Conservation (phyloP, 2,113 vertebrate genomes). For the Solea senegalensis region DNA sequence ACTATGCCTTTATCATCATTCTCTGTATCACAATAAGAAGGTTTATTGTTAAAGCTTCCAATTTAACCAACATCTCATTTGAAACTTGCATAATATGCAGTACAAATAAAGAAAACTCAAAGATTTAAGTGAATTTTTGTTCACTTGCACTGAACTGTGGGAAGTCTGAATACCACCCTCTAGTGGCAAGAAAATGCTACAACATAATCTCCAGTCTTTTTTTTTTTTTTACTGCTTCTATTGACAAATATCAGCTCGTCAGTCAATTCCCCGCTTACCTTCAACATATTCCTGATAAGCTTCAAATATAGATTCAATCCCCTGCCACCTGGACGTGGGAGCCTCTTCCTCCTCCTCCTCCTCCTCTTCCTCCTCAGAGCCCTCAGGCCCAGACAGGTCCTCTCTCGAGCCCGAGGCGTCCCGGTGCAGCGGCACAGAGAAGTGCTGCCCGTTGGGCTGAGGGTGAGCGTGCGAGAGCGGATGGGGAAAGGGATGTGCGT, state of each 20-base stretch:
- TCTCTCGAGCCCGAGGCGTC: conserved; percentile 71
- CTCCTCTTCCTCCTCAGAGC: conserved; percentile 85
- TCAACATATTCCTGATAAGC: conserved; percentile 98
- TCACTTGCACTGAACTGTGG: neutral
- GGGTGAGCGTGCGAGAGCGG: conserved; percentile 58
- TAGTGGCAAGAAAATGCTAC: conserved; percentile 29
- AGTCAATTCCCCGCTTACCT: conserved; percentile 78
- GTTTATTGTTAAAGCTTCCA: no score
- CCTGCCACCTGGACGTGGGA: conserved; percentile 90
- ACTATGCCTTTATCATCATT: no score
- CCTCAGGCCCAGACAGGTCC: conserved; percentile 78
- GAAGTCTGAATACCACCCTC: conserved; percentile 36
- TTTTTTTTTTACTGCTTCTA: neutral
- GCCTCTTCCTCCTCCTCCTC: conserved; percentile 79
- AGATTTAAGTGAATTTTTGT: neutral
- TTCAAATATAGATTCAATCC: conserved; percentile 96
- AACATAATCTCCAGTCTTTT: neutral
- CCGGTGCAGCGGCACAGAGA: conserved; percentile 70
- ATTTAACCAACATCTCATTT: no score
- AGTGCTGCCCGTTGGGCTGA: conserved; percentile 90
- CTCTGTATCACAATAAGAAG: no score
- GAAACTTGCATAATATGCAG: no score
- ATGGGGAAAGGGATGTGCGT: conserved; percentile 64
- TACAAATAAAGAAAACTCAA: no score
- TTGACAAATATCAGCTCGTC: neutral